Base-by-base conservation (phyloP, 2,797 vertebrate species). In the Vipera ursinii region DNA sequence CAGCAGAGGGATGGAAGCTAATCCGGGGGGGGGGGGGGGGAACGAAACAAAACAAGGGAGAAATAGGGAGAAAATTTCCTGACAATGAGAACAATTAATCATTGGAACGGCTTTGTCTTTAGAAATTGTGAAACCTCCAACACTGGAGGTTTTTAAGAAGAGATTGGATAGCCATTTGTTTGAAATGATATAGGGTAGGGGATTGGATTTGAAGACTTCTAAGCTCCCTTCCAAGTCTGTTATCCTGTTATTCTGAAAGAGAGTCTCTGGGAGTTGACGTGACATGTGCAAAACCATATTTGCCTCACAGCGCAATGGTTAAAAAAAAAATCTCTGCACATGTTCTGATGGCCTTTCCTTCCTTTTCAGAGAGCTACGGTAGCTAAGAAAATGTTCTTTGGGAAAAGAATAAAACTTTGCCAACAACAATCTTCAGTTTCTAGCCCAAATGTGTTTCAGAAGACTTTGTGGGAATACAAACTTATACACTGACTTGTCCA, bases 191-290 rank as follows among this genome's bases (percentile, higher is more conserved):
- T 32, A 32, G n/a, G 14, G n/a, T 15, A 15, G 65, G 2, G 65
- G 65, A 6, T 15, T 69, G 65, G 65, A 32, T 32, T 32, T 15
- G n/a, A 32, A 15, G n/a, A 69, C 65, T 2, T 69, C 65, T 32
- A 69, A 69, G 13, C 13, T 32, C 13, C n/a, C n/a, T 69, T 32
- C n/a, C 5, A 69, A 32, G 3, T 56, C 55, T 56, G 55, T 56
- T 13, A 12, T n/a, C 6, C n/a, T 69, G n/a, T 69, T 32, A 69
- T 69, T 32, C 65, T 32, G 51, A 65, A 4, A 20, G 2, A 20
- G 13, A 59, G 24, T 28, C 32, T 22, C 28, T 59, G 86, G 92
- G 92, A 91, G 92, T 94, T 92, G 95, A 94, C 69, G 93, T 57
- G 73, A 91, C 86, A 51, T 53, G 89, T 82, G 69, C 93, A 90